Evolutionary conservation across 2,888 invertebrate genomes (phyloP).

Genomic region (Ecdyonurus torrentis): DNA sequence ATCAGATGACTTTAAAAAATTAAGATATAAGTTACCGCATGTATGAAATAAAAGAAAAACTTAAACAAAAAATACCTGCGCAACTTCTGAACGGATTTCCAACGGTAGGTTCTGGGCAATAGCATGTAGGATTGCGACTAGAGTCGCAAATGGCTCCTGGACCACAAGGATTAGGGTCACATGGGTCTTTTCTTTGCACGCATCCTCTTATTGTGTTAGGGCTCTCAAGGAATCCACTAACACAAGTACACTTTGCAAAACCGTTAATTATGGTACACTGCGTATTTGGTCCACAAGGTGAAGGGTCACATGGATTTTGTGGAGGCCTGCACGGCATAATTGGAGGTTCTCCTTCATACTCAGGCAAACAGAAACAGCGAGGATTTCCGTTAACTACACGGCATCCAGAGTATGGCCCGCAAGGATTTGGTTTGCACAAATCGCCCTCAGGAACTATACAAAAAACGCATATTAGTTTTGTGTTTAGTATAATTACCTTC

Average conservation of each 20-base stretch:
- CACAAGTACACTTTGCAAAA: constrained; percentile 74
- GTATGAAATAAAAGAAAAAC: too few relatives aligned
- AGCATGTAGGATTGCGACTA: constrained; percentile 60
- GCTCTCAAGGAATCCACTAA: constrained; percentile 66
- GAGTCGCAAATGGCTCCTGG: constrained; percentile 63
- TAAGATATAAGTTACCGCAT: too few relatives aligned
- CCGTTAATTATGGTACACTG: constrained; percentile 68
- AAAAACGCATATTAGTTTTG: constrained; percentile 7
- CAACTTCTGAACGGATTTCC: constrained; percentile 74
- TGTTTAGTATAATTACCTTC: too few relatives aligned
- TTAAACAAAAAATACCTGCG: constrained; percentile 31
- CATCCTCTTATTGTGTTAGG: constrained; percentile 79
- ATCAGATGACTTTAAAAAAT: too few relatives aligned
- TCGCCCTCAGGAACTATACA: constrained; percentile 70
- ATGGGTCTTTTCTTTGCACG: constrained; percentile 58
- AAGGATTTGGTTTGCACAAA: constrained; percentile 65
- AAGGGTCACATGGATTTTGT: constrained; percentile 63
- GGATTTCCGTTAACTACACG: constrained; percentile 55
- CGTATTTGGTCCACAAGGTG: constrained; percentile 77
- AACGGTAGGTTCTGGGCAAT: constrained; percentile 63
- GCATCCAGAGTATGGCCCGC: constrained; percentile 71
- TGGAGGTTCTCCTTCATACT: constrained; percentile 74
- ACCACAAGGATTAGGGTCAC: constrained; percentile 70
- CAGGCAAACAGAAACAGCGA: constrained; percentile 74
- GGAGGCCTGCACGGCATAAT: constrained; percentile 50